Evolutionary conservation across 1,140 invertebrate genomes (phyloP).

Genomic region (Drosophila watanabei): DNA sequence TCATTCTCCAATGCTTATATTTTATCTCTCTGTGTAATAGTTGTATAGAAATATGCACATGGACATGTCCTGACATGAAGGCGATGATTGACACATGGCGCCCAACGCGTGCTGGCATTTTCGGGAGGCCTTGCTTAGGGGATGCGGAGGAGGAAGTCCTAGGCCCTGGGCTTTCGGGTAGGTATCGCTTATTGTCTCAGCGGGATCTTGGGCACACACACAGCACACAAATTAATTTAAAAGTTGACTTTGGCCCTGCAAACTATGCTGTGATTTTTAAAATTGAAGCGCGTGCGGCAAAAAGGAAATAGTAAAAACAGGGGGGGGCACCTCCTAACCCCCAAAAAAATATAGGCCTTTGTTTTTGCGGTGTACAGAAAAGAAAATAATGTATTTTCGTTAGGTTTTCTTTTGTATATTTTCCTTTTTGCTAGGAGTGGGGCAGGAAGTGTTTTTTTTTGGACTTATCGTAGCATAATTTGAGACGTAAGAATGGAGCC

Average conservation of each 20-base stretch:
- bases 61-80: constrained; percentile 1
- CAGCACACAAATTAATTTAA: constrained; percentile 66
- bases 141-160: neutral
- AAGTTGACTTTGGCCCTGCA: constrained; percentile 43
- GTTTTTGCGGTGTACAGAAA: constrained; percentile 72
- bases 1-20: neutral
- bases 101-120: constrained; percentile 11
- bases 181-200: constrained; percentile 62
- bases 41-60: neutral
- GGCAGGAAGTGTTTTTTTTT: constrained; percentile 27
- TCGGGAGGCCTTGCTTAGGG: neutral
- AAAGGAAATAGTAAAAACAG: constrained; percentile 2
- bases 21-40: constrained; percentile 1
- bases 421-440: constrained; percentile 1
- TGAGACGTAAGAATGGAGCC: constrained; percentile 17
- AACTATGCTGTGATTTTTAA: constrained; percentile 52
- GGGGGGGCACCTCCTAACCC: neutral
- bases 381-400: constrained; percentile 27
- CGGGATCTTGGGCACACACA: constrained; percentile 40
- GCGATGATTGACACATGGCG: constrained; percentile 70
- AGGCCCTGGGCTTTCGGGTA: neutral
- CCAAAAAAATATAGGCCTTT: constrained; percentile 11
- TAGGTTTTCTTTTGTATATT: neutral
- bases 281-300: constrained; percentile 34
- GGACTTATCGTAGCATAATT: constrained; percentile 48